Evolutionary conservation across 2,888 invertebrate species (phyloP), one percentile per base, ranked within the genome.

Genomic region (Yponomeuta cagnagella): DNA sequence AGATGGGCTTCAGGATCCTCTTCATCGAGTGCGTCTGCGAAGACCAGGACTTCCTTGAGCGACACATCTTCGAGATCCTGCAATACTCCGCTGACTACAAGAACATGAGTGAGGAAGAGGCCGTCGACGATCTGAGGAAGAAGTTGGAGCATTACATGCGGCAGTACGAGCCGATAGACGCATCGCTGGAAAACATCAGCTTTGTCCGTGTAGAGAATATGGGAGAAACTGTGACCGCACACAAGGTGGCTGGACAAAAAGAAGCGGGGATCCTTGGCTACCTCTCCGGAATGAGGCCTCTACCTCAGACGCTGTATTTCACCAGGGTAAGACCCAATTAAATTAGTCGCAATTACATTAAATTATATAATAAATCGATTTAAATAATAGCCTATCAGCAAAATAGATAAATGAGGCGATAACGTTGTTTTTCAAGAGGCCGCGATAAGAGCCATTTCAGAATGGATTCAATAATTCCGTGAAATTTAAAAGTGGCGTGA

Each of bases 11-110:
- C 88, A 95, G 97, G 78, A 95, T 98, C 72, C 95, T 98, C 82
- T 98, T 98, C 90, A 95, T 98, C 75, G 98, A 98, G 86, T 97
- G 97, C 83, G 94, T 98, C 74, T 98, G 98, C 88, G 96, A 97
- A 77, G 97, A 98, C 75, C 90, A 92, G 71, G 88, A 87, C 70
- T 74, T 92, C 0, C 85, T 92, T 3, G 92, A 92, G 75, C 82
- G 88, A 72, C 91, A 92, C 78, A 93, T 93, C 73, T 89, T 92
- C 82, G 96, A 97, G 83, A 97, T 97, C 74, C 94, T 98, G 75
- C 95, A 96, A 72, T 96, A 96, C 86, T 97, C 97, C 75, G 96
- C 96, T 2, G 98, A 98, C 82, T 98, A 98, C 88, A 94, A 94
- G 72, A 94, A 94, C 68, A 96, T 97, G 95, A 95, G 95, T 70